Percentiles rank a stretch among this genome's conserved stretches.
phyloP scores from a whole-genome alignment of 2,113 vertebrate genomes.

The Baryphthengus martii region DNA sequence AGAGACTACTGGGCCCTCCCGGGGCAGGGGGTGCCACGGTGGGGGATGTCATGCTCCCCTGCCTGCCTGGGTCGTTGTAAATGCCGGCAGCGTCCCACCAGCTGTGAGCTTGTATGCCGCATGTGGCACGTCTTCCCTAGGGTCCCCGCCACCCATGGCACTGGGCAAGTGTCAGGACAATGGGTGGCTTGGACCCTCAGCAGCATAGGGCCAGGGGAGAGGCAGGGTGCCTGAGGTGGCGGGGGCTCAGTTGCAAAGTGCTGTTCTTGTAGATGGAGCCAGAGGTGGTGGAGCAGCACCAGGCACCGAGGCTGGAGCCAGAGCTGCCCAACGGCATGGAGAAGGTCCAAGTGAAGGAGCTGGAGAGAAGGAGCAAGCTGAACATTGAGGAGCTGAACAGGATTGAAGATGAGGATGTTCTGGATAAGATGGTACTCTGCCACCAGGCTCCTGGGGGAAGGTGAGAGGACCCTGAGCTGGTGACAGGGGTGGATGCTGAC shows the following conservation, averaged over 20 bases:
- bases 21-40: background rate
- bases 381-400: constrained; percentile 80
- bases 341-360: constrained; percentile 52
- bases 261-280: constrained; percentile 78
- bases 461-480: background rate
- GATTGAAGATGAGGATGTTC: constrained; percentile 89
- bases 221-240: background rate
- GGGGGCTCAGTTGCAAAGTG: accelerated
- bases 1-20: background rate
- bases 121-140: background rate
- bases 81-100: accelerated
- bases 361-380: constrained; percentile 71
- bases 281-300: constrained; percentile 70
- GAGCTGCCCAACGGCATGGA: constrained; percentile 76
- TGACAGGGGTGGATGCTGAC: background rate
- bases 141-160: background rate
- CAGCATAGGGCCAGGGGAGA: background rate
- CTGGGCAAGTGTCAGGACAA: background rate
- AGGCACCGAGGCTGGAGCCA: constrained; percentile 34
- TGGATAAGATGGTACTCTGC: constrained; percentile 92
- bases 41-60: background rate
- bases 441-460: background rate
- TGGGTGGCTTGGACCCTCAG: background rate
- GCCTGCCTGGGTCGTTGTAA: background rate
- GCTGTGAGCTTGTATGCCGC: background rate